Conservation (phyloP, 1,140 invertebrate genomes). For the Ooceraea biroi region DNA sequence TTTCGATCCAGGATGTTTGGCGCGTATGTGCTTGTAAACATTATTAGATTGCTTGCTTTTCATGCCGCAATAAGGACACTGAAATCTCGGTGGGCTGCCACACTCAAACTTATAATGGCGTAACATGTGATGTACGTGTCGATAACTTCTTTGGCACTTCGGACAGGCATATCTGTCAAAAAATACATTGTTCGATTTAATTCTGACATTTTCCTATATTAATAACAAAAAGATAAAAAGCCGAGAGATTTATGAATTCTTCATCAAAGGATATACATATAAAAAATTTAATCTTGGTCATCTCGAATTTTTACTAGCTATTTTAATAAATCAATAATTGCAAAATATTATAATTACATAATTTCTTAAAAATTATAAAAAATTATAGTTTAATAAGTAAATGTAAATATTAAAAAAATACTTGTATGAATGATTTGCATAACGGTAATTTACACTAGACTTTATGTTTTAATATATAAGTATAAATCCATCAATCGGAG, state of each 20-base stretch:
- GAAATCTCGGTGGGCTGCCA: conserved; percentile 89
- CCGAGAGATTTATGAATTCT: not conserved
- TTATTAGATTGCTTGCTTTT: conserved; percentile 76
- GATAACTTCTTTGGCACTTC: conserved; percentile 81
- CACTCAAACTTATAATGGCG: conserved; percentile 89
- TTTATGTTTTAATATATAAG: not conserved
- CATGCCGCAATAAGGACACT: conserved; percentile 86
- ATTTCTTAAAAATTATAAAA: not conserved
- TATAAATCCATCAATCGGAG: not conserved
- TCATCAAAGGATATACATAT: not conserved
- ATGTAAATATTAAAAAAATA: not conserved
- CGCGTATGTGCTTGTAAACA: conserved; percentile 79
- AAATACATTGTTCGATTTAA: conserved; percentile 14
- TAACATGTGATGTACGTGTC: conserved; percentile 81
- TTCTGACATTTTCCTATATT: not conserved
- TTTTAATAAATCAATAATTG: not conserved
- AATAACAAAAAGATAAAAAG: not conserved
- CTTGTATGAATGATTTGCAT: not conserved
- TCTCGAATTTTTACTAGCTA: not conserved
- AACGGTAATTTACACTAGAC: too few relatives aligned
- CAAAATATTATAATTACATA: not conserved
- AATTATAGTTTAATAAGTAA: conserved; percentile 8
- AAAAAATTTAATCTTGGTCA: not conserved
- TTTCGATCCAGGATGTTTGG: conserved; percentile 72
- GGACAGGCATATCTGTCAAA: conserved; percentile 71